These are phyloP conservation scores for Corvus cornix DNA, from an alignment of 2,113 vertebrate genomes.

Conservation along the genomic window DNA sequence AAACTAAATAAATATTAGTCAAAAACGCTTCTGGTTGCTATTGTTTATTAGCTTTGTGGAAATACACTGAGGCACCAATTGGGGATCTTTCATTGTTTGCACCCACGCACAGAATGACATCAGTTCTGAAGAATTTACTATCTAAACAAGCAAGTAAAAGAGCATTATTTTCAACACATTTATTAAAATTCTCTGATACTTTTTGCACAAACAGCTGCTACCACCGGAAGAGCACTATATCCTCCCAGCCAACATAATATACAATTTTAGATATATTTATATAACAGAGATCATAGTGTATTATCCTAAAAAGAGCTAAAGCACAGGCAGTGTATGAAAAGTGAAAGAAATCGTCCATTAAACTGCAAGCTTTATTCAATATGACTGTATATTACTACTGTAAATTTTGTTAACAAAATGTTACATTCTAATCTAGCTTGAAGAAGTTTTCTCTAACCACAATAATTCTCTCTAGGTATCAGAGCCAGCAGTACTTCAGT, in stretches of 20 bases:
- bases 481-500: background rate
- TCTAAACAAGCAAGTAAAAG: slow-evolving; percentile 41
- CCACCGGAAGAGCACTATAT: background rate
- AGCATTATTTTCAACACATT: slow-evolving; percentile 13
- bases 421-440: background rate
- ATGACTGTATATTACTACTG: background rate
- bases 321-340: background rate
- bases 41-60: slow-evolving; percentile 43
- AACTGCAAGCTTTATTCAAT: background rate
- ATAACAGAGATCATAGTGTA: background rate
- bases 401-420: background rate
- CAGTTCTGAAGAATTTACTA: slow-evolving; percentile 30
- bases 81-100: slow-evolving; percentile 32
- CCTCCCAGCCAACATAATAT: background rate
- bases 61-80: slow-evolving; percentile 50
- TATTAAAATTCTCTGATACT: background rate
- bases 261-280: background rate
- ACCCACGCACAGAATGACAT: slow-evolving; percentile 52
- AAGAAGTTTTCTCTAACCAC: background rate
- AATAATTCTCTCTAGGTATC: background rate
- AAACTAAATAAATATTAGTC: slow-evolving; percentile 46
- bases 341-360: background rate
- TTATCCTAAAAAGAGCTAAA: background rate
- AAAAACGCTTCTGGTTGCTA: slow-evolving; percentile 36
- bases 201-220: background rate